Percentiles rank a stretch among this genome's conserved stretches.
Evolutionary conservation across 2,113 vertebrate species (phyloP).

Genomic region (Sula dactylatra): DNA sequence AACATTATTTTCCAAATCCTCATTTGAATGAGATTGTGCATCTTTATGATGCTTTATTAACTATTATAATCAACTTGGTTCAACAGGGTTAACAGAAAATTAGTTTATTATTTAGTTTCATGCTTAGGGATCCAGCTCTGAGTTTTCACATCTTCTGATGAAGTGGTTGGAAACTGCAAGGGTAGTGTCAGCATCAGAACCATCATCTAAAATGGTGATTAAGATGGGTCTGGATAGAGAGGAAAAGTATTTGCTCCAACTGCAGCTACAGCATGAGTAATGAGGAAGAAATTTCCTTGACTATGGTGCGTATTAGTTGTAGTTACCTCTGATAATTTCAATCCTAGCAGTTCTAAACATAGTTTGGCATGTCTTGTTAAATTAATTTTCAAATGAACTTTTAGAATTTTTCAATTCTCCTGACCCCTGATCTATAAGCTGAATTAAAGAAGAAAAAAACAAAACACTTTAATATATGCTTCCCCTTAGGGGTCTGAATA

Average conservation of each 20-base stretch:
- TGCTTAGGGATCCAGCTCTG: neutral
- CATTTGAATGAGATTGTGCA: neutral
- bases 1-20: neutral
- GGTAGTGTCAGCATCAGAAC: neutral
- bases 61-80: neutral
- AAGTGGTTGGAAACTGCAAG: neutral
- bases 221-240: neutral
- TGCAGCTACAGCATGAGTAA: neutral
- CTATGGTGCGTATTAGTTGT: neutral
- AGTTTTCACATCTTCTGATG: neutral
- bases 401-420: neutral
- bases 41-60: neutral
- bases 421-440: too few relatives aligned
- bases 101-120: neutral
- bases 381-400: neutral
- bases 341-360: neutral
- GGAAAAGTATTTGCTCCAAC: neutral
- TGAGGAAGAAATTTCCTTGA: neutral
- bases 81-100: neutral
- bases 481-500: neutral
- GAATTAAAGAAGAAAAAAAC: neutral
- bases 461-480: neutral
- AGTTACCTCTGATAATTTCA: neutral
- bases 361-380: neutral
- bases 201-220: neutral